Percentiles rank a stretch among this genome's conserved stretches.
Conservation (phyloP, 2,797 vertebrate species). For the Melanotaenia maccullochi region DNA sequence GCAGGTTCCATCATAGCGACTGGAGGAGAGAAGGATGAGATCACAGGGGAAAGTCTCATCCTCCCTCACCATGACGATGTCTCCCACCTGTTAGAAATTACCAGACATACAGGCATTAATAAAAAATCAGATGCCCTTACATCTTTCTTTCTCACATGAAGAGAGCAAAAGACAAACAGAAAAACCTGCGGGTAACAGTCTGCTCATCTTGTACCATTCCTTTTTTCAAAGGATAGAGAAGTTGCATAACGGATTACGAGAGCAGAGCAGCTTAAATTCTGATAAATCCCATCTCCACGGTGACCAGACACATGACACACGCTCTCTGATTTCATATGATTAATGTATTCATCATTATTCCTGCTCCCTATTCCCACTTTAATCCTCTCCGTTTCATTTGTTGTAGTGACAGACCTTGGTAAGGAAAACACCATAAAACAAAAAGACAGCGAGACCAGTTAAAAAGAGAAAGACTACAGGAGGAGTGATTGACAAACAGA, state of each 20-base stretch:
- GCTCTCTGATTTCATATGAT: constrained; percentile 75
- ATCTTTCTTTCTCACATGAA: constrained; percentile 1
- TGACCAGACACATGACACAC: constrained; percentile 75
- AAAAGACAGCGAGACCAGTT: neutral
- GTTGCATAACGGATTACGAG: constrained; percentile 82
- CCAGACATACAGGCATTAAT: constrained; percentile 34
- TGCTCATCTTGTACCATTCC: constrained; percentile 53
- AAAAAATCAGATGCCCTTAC: constrained; percentile 23
- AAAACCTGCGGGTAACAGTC: constrained; percentile 44
- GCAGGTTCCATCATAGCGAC: constrained; percentile 92
- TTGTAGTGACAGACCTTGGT: constrained; percentile 48
- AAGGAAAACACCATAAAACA: constrained; percentile 21
- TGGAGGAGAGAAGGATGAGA: constrained; percentile 95
- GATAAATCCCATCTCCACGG: constrained; percentile 76
- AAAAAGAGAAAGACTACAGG: neutral
- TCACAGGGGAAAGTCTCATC: constrained; percentile 98
- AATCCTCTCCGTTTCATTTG: constrained; percentile 74
- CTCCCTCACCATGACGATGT: constrained; percentile 95
- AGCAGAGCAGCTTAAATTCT: constrained; percentile 75
- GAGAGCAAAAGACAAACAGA: constrained; percentile 30
- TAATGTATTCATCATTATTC: constrained; percentile 82
- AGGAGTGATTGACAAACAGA: neutral
- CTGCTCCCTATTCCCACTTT: constrained; percentile 65
- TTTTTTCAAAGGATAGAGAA: constrained; percentile 63
- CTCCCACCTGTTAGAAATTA: constrained; percentile 88